Evolutionary conservation across 2,888 invertebrate species (phyloP).

Genomic region (Phaedon cochleariae): DNA sequence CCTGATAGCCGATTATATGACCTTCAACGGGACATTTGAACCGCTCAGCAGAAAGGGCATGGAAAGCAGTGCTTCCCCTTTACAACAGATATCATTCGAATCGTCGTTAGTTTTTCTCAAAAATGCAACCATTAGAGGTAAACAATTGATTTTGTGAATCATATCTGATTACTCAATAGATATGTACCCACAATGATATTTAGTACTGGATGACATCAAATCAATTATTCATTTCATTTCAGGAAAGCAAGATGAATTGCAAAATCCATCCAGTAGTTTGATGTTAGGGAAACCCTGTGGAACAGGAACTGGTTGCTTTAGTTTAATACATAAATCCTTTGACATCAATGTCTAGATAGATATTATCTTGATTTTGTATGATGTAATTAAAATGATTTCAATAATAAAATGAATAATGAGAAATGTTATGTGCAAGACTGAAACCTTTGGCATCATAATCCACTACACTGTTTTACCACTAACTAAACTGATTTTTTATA

Average conservation of each 20-base stretch:
- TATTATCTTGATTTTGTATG: neutral
- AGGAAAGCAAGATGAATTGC: slow-evolving; percentile 78
- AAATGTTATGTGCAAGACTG: no score
- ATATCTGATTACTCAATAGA: neutral
- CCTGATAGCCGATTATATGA: slow-evolving; percentile 98
- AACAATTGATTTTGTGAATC: neutral
- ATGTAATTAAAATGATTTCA: no score
- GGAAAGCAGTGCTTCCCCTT: slow-evolving; percentile 88
- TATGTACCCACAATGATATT: neutral
- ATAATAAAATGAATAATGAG: neutral
- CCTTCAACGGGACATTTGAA: slow-evolving; percentile 87
- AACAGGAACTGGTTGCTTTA: slow-evolving; percentile 84
- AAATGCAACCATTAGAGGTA: slow-evolving; percentile 75
- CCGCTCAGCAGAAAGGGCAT: slow-evolving; percentile 93
- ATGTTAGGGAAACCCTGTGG: slow-evolving; percentile 86
- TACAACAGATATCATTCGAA: slow-evolving; percentile 99
- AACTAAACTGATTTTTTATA: no score
- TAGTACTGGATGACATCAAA: neutral
- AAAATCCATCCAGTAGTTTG: slow-evolving; percentile 86
- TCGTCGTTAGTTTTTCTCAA: slow-evolving; percentile 87
- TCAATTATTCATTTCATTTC: no score
- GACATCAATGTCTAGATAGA: neutral
- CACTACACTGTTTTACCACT: no score
- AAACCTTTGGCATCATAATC: no score
- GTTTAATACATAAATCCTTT: slow-evolving; percentile 50